Conservation (phyloP, 2,888 invertebrate species). For the Apoda limacodes region DNA sequence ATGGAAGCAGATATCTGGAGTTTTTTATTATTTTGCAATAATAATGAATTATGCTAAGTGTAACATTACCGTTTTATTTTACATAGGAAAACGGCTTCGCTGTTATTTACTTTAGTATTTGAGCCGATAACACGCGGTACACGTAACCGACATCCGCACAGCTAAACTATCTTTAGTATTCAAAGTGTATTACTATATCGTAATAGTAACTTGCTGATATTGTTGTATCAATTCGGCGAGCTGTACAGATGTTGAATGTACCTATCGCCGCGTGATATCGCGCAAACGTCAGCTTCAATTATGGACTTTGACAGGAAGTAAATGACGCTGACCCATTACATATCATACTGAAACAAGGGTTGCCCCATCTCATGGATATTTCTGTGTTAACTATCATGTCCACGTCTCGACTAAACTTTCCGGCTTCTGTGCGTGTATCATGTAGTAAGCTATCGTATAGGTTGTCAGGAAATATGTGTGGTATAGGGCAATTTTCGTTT, state of each 20-base stretch:
- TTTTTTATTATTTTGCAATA: slow-evolving; percentile 25
- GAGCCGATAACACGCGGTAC: too few relatives aligned
- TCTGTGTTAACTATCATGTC: slow-evolving; percentile 66
- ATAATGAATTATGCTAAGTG: too few relatives aligned
- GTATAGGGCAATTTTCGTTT: slow-evolving; percentile 70
- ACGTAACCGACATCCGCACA: too few relatives aligned
- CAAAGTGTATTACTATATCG: too few relatives aligned
- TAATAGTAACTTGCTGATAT: too few relatives aligned
- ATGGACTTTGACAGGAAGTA: slow-evolving; percentile 24
- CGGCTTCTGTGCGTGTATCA: slow-evolving; percentile 58
- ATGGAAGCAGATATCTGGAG: slow-evolving; percentile 34
- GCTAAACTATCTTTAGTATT: too few relatives aligned
- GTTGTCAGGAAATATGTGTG: slow-evolving; percentile 65
- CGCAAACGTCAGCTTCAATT: slow-evolving; percentile 33
- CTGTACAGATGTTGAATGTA: too few relatives aligned
- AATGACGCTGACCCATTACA: slow-evolving; percentile 35
- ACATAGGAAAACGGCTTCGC: too few relatives aligned
- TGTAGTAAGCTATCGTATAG: slow-evolving; percentile 51
- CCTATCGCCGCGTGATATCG: too few relatives aligned
- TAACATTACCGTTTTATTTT: not conserved
- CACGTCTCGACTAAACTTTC: slow-evolving; percentile 63
- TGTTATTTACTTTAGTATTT: too few relatives aligned
- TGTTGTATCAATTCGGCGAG: too few relatives aligned
- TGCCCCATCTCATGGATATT: slow-evolving; percentile 70
- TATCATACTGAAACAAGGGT: slow-evolving; percentile 62